Conservation (phyloP, 2,797 vertebrate genomes). For the Amblyopsis hoosieri region DNA sequence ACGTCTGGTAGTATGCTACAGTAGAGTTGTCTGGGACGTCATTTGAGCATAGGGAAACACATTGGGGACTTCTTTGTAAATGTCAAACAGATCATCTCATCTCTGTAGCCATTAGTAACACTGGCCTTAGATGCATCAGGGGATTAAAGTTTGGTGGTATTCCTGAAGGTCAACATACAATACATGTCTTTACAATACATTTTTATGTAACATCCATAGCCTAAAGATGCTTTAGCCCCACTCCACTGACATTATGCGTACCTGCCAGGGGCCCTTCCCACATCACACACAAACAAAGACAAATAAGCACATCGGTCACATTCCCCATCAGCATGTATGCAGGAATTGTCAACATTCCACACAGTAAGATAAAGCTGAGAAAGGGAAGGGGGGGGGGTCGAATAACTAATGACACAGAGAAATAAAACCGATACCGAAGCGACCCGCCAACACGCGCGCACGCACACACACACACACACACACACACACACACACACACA, state of each 20-base stretch:
- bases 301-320: constrained; percentile 53
- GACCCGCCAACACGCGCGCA: too few relatives aligned
- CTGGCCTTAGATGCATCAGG: too few relatives aligned
- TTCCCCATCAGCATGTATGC: constrained; percentile 44
- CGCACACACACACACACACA: background rate
- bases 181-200: too few relatives aligned
- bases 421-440: constrained; percentile 33
- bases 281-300: constrained; percentile 49
- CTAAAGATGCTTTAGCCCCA: too few relatives aligned
- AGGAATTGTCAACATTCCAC: constrained; percentile 53
- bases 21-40: constrained; percentile 22
- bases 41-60: background rate
- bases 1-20: constrained; percentile 12
- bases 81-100: too few relatives aligned
- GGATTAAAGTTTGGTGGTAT: too few relatives aligned
- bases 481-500: background rate
- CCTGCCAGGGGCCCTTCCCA: constrained; percentile 11
- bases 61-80: too few relatives aligned
- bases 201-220: too few relatives aligned
- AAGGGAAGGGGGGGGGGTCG: constrained; percentile 30
- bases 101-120: too few relatives aligned
- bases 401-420: constrained; percentile 61
- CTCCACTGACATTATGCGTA: too few relatives aligned
- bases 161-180: too few relatives aligned
- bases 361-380: constrained; percentile 57